Percentiles rank a stretch among this genome's conserved stretches.
Evolutionary conservation across 2,113 vertebrate species (phyloP).

Genomic region (Zosterops hypoxanthus): DNA sequence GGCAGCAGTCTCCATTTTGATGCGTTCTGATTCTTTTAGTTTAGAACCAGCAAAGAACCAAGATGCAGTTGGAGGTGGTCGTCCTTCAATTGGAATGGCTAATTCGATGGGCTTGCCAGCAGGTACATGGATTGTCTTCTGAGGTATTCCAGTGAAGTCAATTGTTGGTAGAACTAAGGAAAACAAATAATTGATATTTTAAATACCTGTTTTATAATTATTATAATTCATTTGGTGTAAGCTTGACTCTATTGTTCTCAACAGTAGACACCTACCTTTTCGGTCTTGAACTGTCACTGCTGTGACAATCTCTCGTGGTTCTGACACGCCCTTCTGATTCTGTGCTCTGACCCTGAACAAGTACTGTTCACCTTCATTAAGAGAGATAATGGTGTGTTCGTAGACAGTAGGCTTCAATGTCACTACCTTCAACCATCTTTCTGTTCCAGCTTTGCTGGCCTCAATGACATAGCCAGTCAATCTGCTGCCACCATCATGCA

Average conservation of each 20-base stretch:
- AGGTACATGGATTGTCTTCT: conserved; percentile 89
- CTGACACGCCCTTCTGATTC: conserved; percentile 91
- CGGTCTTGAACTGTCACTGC: conserved; percentile 91
- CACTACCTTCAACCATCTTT: conserved; percentile 96
- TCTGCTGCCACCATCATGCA: conserved; percentile 94
- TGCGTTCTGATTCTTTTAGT: conserved; percentile 87
- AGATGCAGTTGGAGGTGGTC: conserved; percentile 88
- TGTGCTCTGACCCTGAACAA: conserved; percentile 91
- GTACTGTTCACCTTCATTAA: conserved; percentile 95
- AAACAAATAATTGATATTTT: conserved; percentile 2
- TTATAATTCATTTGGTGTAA: background rate
- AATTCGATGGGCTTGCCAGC: conserved; percentile 92
- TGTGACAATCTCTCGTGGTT: conserved; percentile 90
- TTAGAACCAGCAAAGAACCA: conserved; percentile 91
- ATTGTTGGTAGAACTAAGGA: conserved; percentile 89
- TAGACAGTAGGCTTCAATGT: conserved; percentile 87
- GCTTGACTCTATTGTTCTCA: background rate
- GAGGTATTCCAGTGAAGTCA: conserved; percentile 89
- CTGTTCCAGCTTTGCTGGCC: conserved; percentile 91
- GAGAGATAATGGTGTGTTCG: conserved; percentile 90
- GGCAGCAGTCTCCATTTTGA: conserved; percentile 85
- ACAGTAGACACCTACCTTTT: conserved; percentile 81
- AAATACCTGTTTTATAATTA: background rate
- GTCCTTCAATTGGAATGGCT: conserved; percentile 87
- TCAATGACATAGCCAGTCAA: conserved; percentile 91